These are phyloP conservation scores for Sceliomorpha sp. DNA, from an alignment of 2,888 invertebrate species.

Conservation along the genomic window DNA sequence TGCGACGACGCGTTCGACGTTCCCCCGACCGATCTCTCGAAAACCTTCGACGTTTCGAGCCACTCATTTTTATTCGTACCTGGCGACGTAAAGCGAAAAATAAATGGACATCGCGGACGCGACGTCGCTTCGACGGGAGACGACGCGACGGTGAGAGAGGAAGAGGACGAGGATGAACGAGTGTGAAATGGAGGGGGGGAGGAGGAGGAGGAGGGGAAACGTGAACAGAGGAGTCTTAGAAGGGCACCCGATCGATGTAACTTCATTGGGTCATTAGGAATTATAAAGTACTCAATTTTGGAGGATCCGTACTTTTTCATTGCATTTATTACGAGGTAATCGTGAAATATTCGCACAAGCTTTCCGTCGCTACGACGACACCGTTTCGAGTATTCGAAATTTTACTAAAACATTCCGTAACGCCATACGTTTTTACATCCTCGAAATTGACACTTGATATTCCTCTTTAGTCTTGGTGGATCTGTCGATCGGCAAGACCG, in stretches of 20 bases:
- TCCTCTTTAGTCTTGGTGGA: conserved; percentile 50
- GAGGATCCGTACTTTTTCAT: conserved; percentile 42
- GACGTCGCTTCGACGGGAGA: background rate
- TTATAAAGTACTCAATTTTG: conserved; percentile 48
- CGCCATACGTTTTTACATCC: conserved; percentile 37
- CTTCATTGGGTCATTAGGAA: conserved; percentile 47
- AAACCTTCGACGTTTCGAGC: too few species aligned
- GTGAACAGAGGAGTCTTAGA: conserved; percentile 51
- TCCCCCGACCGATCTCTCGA: too few species aligned
- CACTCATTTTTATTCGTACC: too few species aligned
- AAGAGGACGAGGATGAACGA: conserved; percentile 26
- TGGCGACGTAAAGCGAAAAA: too few species aligned
- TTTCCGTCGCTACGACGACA: conserved; percentile 23
- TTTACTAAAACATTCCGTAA: conserved; percentile 48
- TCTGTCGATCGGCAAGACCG: conserved; percentile 56
- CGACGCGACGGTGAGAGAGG: conserved; percentile 4
- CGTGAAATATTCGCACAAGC: conserved; percentile 46
- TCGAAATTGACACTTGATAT: conserved; percentile 49
- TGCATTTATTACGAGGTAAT: conserved; percentile 46
- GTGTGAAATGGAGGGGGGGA: conserved; percentile 21
- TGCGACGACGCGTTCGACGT: too few species aligned
- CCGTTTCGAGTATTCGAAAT: conserved; percentile 25
- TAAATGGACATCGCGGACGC: background rate
- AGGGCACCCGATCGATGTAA: conserved; percentile 49
- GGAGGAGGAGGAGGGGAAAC: conserved; percentile 22